A percentile compares a stretch with the other conserved stretches of the same genome.
Conservation (phyloP, 1,140 invertebrate species). For the Amphibalanus amphitrite region DNA sequence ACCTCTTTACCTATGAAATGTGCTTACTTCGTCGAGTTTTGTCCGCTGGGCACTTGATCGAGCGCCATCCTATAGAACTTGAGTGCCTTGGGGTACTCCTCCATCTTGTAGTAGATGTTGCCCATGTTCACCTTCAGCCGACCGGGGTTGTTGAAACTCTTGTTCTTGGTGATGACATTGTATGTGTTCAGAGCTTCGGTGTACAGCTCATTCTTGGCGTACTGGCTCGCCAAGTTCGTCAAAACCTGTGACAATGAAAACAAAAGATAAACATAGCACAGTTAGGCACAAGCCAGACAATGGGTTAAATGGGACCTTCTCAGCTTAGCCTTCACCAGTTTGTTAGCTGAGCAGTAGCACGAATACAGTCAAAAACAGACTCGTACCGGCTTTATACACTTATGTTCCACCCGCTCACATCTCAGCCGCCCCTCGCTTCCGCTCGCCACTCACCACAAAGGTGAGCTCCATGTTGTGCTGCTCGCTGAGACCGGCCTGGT, state of each 20-base stretch:
- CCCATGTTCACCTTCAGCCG: conserved; percentile 95
- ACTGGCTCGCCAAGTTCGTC: conserved; percentile 86
- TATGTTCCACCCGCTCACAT: no score
- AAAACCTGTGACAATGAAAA: conserved; percentile 44
- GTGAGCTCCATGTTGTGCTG: not conserved
- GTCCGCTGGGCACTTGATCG: conserved; percentile 79
- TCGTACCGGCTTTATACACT: no score
- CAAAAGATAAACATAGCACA: no score
- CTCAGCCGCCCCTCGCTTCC: no score
- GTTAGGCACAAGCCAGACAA: no score
- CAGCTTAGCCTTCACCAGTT: no score
- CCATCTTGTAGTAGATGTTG: conserved; percentile 91
- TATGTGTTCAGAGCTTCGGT: conserved; percentile 91
- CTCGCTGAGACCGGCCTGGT: not conserved
- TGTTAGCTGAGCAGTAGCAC: no score
- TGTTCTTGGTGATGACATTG: conserved; percentile 45
- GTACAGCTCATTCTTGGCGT: conserved; percentile 81
- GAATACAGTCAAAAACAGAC: no score
- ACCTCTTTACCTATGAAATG: no score
- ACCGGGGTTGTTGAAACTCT: conserved; percentile 66
- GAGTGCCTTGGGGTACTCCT: conserved; percentile 86
- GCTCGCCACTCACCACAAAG: not conserved
- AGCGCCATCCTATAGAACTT: conserved; percentile 96
- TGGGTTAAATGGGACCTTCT: no score
- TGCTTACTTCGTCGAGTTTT: conserved; percentile 65